Evolutionary conservation across 2,888 invertebrate genomes (phyloP).

Genomic region (Drosophila kambysellisi): DNA sequence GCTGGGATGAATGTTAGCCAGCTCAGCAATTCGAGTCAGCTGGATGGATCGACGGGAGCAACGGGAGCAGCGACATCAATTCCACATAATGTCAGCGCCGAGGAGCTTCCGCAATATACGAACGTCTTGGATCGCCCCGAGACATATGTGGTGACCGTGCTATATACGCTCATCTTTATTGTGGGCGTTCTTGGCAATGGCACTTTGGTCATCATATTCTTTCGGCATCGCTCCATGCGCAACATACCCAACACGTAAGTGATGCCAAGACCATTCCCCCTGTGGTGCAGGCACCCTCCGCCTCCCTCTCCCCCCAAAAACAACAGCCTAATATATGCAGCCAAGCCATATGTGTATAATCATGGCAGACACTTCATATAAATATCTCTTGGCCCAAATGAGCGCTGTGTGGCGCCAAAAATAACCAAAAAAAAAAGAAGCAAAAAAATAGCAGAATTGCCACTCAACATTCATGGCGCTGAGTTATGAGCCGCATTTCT

Average conservation of each 20-base stretch:
- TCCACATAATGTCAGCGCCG: conserved; percentile 43
- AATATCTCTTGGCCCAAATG: conserved; percentile 32
- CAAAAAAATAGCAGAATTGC: conserved; percentile 30
- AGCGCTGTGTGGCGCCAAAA: conserved; percentile 31
- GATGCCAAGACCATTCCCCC: conserved; percentile 74
- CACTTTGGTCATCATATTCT: conserved; percentile 93
- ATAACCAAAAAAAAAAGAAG: background rate
- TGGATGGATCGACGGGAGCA: conserved; percentile 22
- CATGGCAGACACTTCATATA: conserved; percentile 42
- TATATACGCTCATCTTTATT: conserved; percentile 94
- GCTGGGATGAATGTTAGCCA: conserved; percentile 41
- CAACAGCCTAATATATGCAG: conserved; percentile 3
- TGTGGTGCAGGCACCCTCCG: background rate
- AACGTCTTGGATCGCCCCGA: conserved; percentile 91
- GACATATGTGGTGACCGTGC: conserved; percentile 93
- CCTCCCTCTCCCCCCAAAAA: background rate
- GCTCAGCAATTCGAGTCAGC: conserved; percentile 39
- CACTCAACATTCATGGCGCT: conserved; percentile 67
- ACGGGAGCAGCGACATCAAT: background rate
- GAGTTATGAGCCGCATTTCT: conserved; percentile 56
- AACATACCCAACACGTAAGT: conserved; percentile 96
- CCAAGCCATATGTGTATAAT: conserved; percentile 29
- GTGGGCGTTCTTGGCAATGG: conserved; percentile 96
- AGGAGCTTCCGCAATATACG: conserved; percentile 83
- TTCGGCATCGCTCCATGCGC: conserved; percentile 93